Evolutionary conservation across 2,797 vertebrate species (phyloP).

Genomic region (Cirrhinus mrigala): DNA sequence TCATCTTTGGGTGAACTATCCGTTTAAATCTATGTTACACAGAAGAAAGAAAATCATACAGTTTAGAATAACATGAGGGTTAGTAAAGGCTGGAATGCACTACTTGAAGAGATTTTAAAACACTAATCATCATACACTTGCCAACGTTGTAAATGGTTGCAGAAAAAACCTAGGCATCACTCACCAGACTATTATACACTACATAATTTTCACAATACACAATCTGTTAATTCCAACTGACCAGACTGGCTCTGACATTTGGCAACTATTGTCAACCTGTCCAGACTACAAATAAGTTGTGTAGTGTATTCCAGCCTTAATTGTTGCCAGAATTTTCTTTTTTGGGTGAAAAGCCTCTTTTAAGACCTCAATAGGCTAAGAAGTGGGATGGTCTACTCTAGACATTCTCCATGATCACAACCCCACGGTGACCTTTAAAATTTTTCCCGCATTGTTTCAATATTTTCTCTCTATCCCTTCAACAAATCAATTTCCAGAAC

Average conservation of each 20-base stretch:
- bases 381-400: not conserved
- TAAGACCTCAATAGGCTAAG: not conserved
- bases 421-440: not conserved
- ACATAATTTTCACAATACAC: not conserved
- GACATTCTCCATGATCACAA: not conserved
- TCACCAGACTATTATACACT: not conserved
- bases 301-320: not conserved
- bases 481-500: slow-evolving; percentile 16
- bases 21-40: not conserved
- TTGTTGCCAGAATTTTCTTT: not conserved
- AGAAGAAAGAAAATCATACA: not conserved
- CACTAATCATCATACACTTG: not conserved
- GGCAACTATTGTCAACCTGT: not conserved
- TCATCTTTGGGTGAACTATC: too few species aligned
- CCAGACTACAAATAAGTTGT: not conserved
- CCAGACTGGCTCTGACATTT: not conserved
- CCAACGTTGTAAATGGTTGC: too few species aligned
- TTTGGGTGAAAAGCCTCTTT: not conserved
- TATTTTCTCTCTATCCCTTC: slow-evolving; percentile 42
- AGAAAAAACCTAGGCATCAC: not conserved
- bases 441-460: not conserved
- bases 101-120: not conserved
- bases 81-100: not conserved
- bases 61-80: not conserved
- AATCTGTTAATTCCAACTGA: not conserved